Evolutionary conservation across 2,888 invertebrate species (phyloP).

Genomic region (Torymus aiolomorphi): DNA sequence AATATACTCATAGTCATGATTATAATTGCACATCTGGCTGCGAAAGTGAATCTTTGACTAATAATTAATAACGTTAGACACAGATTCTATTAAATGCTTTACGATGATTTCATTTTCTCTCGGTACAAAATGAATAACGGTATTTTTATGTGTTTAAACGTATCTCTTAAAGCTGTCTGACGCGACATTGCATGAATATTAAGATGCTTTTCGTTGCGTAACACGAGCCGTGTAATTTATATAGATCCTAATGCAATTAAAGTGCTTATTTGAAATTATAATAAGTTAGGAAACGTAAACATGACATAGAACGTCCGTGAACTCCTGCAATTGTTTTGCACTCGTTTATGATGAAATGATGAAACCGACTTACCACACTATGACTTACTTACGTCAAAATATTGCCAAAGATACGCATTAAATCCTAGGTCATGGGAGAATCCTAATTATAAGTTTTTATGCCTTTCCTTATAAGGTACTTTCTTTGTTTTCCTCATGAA

Average conservation of each 20-base stretch:
- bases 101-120: background rate
- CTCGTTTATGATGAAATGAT: conserved; percentile 35
- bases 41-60: conserved; percentile 37
- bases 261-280: conserved; percentile 48
- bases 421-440: conserved; percentile 31
- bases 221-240: conserved; percentile 44
- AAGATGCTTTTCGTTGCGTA: conserved; percentile 39
- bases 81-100: conserved; percentile 30
- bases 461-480: no score
- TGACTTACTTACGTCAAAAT: conserved; percentile 24
- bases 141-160: conserved; percentile 33
- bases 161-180: conserved; percentile 12
- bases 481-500: conserved; percentile 5
- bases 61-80: conserved; percentile 6
- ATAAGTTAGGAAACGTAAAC: conserved; percentile 51
- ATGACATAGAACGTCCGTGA: conserved; percentile 56
- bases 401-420: conserved; percentile 25
- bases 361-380: conserved; percentile 9
- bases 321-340: conserved; percentile 44
- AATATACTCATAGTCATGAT: background rate
- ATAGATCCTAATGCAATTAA: conserved; percentile 53
- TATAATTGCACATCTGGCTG: conserved; percentile 35
- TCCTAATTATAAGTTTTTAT: conserved; percentile 36
- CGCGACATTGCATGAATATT: conserved; percentile 39
- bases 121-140: conserved; percentile 32